These are phyloP conservation scores for Strongylocentrotus purpuratus DNA, from an alignment of 35 echinoderm and acorn worm species.

Conservation along the genomic window DNA sequence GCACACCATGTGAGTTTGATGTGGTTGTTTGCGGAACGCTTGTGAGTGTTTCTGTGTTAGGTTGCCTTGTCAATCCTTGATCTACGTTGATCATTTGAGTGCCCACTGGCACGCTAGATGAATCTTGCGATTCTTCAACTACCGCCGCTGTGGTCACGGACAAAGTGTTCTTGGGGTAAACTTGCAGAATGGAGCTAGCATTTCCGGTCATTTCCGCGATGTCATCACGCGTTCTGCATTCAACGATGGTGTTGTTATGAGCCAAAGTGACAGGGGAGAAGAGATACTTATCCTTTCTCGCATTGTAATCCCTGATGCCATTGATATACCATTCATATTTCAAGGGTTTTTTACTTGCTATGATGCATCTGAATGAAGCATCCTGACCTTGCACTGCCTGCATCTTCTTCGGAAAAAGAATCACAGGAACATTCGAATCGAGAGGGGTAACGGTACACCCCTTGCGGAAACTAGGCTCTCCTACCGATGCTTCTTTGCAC, in stretches of 20 bases:
- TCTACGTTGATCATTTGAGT: background rate
- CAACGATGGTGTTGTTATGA: conserved; percentile 20
- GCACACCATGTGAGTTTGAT: background rate
- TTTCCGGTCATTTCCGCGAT: conserved; percentile 24
- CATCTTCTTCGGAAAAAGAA: conserved; percentile 24
- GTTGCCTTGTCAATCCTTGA: background rate
- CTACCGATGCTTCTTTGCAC: background rate
- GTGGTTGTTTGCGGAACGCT: background rate
- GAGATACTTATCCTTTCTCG: conserved; percentile 3
- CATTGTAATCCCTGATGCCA: background rate
- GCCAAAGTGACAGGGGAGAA: conserved; percentile 5
- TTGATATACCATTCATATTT: conserved; percentile 48
- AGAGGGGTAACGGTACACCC: conserved; percentile 24
- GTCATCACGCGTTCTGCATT: background rate
- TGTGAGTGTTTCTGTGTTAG: background rate
- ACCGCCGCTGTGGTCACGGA: background rate
- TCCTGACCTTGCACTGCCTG: conserved; percentile 21
- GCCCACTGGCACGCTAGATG: background rate
- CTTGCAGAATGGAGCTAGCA: conserved; percentile 21
- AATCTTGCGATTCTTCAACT: background rate
- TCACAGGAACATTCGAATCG: conserved; percentile 23
- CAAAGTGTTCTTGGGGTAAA: background rate
- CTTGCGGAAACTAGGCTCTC: background rate
- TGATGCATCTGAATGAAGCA: conserved; percentile 35
- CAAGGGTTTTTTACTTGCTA: conserved; percentile 25